phyloP scores from a whole-genome alignment of 1,140 invertebrate species.

The Microplitis mediator region DNA sequence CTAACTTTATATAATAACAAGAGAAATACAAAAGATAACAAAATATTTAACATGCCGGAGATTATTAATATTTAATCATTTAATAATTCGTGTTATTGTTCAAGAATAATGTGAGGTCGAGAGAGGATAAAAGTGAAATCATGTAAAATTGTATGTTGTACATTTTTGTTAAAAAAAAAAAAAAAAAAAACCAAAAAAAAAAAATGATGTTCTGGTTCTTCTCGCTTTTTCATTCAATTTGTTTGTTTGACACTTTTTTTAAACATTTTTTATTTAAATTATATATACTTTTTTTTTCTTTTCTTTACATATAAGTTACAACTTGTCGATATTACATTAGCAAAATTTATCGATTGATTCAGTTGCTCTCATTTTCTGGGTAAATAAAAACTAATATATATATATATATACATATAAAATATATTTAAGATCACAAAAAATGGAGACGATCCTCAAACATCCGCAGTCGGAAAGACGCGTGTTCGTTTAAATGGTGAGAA shows the following conservation, averaged over 20 bases:
- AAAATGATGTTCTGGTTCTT: not conserved
- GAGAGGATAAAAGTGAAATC: conserved; percentile 30
- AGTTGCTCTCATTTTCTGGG: not conserved
- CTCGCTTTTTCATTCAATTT: conserved; percentile 13
- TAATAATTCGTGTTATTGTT: conserved; percentile 39
- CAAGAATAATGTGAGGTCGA: conserved; percentile 26
- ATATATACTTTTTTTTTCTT: not conserved
- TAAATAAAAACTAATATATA: conserved; percentile 22
- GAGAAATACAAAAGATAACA: not conserved
- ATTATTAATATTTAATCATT: conserved; percentile 35
- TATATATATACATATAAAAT: not conserved
- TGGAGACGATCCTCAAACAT: not conserved
- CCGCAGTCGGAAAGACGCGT: not conserved
- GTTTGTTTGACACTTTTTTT: not conserved
- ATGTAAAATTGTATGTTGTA: conserved; percentile 33
- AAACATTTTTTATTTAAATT: not conserved
- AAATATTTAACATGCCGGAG: conserved; percentile 35
- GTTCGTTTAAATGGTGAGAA: not conserved
- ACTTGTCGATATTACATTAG: not conserved
- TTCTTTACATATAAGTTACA: not conserved
- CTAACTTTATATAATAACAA: conserved; percentile 36
- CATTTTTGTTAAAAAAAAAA: conserved; percentile 29
- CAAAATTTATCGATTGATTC: not conserved
- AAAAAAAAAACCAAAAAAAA: too few relatives aligned
- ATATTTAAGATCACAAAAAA: not conserved